Base-by-base conservation (phyloP, 2,113 vertebrate species). In the Etheostoma cragini region DNA sequence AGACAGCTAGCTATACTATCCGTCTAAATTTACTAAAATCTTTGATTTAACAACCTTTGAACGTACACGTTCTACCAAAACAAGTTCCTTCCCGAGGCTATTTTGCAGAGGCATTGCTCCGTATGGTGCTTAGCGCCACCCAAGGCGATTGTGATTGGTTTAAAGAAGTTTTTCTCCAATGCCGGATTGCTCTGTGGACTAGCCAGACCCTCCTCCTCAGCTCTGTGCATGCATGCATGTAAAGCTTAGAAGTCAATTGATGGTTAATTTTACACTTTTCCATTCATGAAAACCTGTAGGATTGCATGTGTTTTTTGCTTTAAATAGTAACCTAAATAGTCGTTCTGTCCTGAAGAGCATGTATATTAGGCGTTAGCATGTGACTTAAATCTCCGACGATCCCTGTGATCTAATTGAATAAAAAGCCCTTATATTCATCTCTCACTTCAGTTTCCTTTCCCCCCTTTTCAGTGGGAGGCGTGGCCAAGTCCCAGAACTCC, bases 401-500 rank as follows among this genome's bases (percentile, higher is more conserved):
- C 33, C 49, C 33, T 22, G 22, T 70, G 38, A 38, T 57, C 3
- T 50, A 14, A 3, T 24, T 49, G 0, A 46, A 58, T 53, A 15
- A 24, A 22, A 33, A 30, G 0, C 11, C 11, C 26, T 61, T 4
- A 12, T 45, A 46, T 71, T 47, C 64, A 65, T 64, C 61, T 49
- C 33, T 56, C 1, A 42, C 57, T 19, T 45, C 3, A 0, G 8
- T 22, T 3, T 71, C 42, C 11, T 26, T 33, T 11, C 17, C 7
- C 1, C 6, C 0, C 53, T 57, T 73, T 64, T 68, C 89, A 98
- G 96, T 91, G 71, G 95, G 94, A 72, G 96, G 88, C 67, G 73
- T 93, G 72, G 91, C 91, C 63, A 94, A 96, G 92, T 93, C 93
- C 33, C 97, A 96, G 71, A 96, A 95, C 93, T 96, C 94, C 91